phyloP scores from a whole-genome alignment of 35 echinoderm and acorn worm genomes.

The Chiridota heheva region DNA sequence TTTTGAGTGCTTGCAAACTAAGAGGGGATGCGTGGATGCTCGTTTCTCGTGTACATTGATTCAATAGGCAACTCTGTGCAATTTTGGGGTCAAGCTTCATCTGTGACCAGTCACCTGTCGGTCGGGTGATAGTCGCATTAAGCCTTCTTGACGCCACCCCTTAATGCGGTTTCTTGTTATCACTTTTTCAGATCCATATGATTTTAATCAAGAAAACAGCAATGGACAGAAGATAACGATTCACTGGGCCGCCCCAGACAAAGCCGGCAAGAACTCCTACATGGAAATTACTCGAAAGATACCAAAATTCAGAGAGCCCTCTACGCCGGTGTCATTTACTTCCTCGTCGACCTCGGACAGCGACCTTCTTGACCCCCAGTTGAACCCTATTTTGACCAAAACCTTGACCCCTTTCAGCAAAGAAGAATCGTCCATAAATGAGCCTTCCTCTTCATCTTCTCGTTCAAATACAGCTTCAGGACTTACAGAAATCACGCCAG shows the following conservation, averaged over 20 bases:
- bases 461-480: neutral
- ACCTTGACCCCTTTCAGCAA: slow-evolving; percentile 37
- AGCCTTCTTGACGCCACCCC: too few relatives aligned
- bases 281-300: slow-evolving; percentile 89
- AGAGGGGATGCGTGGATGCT: too few relatives aligned
- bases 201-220: slow-evolving; percentile 72
- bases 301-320: slow-evolving; percentile 59
- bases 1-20: too few relatives aligned
- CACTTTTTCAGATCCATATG: slow-evolving; percentile 76
- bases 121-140: too few relatives aligned
- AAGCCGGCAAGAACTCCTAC: slow-evolving; percentile 60
- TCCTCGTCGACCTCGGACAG: slow-evolving; percentile 81
- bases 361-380: slow-evolving; percentile 84
- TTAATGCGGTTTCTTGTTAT: too few relatives aligned
- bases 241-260: slow-evolving; percentile 76
- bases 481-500: neutral
- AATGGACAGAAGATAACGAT: slow-evolving; percentile 90
- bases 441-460: slow-evolving; percentile 16
- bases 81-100: too few relatives aligned
- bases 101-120: too few relatives aligned
- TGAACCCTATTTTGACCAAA: slow-evolving; percentile 54
- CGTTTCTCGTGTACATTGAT: too few relatives aligned
- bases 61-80: too few relatives aligned
- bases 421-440: too few relatives aligned
- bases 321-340: slow-evolving; percentile 67